These are phyloP conservation scores for Agapetus fuscipes DNA, from an alignment of 2,888 invertebrate species.

Conservation along the genomic window DNA sequence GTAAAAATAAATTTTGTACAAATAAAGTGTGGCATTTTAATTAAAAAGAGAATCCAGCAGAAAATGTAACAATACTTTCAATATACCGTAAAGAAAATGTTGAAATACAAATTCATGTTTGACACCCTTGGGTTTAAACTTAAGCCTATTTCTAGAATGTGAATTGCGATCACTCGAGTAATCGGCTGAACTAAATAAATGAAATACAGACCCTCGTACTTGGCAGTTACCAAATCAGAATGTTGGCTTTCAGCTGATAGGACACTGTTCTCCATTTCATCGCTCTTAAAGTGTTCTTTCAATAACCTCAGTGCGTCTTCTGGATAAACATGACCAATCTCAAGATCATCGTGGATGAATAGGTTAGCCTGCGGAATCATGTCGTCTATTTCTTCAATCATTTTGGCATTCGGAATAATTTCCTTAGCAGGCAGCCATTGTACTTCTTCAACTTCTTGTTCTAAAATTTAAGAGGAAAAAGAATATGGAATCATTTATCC, in stretches of 20 bases:
- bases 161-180: no score
- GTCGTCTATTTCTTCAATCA: constrained; percentile 29
- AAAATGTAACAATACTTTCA: no score
- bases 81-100: no score
- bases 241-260: constrained; percentile 52
- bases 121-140: no score
- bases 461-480: no score
- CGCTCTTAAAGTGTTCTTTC: constrained; percentile 26
- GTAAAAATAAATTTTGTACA: no score
- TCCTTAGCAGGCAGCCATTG: constrained; percentile 24
- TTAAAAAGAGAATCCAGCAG: no score
- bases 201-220: constrained; percentile 61
- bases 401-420: constrained; percentile 27
- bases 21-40: no score
- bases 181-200: no score
- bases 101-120: no score
- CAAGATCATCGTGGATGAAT: constrained; percentile 35
- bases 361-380: constrained; percentile 34
- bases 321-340: constrained; percentile 40
- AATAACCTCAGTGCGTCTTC: constrained; percentile 30
- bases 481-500: background rate
- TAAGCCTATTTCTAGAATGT: no score
- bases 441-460: no score
- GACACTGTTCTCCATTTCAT: constrained; percentile 32
- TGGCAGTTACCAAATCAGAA: constrained; percentile 64